Base-by-base conservation (phyloP, 2,797 vertebrate species). In the Premnoplex brunnescens region DNA sequence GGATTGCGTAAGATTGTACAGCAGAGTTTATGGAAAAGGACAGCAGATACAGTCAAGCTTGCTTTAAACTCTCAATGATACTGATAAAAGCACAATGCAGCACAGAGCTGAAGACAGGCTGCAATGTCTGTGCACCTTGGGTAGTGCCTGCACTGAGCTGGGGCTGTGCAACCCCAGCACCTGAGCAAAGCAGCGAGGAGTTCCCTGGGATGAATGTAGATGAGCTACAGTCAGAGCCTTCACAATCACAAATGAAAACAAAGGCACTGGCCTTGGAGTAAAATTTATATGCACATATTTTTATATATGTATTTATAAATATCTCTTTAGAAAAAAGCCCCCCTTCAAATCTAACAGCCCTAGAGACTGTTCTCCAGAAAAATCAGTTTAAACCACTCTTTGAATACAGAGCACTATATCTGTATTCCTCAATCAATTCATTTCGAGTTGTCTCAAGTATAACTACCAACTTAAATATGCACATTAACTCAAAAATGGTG, bases 301-400 rank as follows among this genome's bases (percentile, higher is more conserved):
- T 86, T 74, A 86, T 51, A 83, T 12, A 27, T 30, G 6, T 64
- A 64, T 90, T 82, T 88, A 56, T 82, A 92, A 85, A 52, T 27
- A 88, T 7, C 10, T 66, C 32, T 56, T 63, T 22, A 32, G 64
- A 46, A 92, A 71, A 44, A 6, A 48, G 39, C 39, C 39, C 11
- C 9, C 41, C 17, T 93, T 82, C 46, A 60, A 52, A 48, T 60
- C 41, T 73, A 79, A 52, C 72, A n/a, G 28, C 55, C 20, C 32
- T 58, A 2, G 34, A 82, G 68, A 55, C 14, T 18, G 10, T n/a
- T 85, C 52, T 76, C 28, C 64, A 77, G 77, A 58, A 83, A 59
- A 89, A 55, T 77, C 39, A 41, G 52, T 44, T 56, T 69, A 77
- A 80, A 76, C 14, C 52, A 14, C 43, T 81, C 17, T 5, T 2